phyloP scores from a whole-genome alignment of 2,888 invertebrate species.

The Drosophila dives region DNA sequence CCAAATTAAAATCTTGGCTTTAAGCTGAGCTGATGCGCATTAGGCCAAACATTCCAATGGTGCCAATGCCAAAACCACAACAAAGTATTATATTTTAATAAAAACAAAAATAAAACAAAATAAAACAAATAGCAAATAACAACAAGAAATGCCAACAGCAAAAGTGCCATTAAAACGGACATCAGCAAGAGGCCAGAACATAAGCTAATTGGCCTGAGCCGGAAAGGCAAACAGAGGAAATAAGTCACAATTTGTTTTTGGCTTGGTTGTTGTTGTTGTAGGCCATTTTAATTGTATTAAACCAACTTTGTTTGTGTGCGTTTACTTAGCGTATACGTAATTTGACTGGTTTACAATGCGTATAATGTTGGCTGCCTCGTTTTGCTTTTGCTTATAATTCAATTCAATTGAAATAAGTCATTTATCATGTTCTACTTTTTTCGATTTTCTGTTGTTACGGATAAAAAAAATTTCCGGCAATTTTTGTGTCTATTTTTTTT shows the following conservation, averaged over 20 bases:
- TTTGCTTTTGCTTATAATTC: slow-evolving; percentile 73
- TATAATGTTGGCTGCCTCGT: slow-evolving; percentile 44
- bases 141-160: slow-evolving; percentile 12
- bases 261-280: slow-evolving; percentile 13
- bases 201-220: slow-evolving; percentile 58
- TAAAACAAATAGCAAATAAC: slow-evolving; percentile 19
- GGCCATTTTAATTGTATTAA: slow-evolving; percentile 47
- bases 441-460: slow-evolving; percentile 34
- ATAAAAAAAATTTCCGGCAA: slow-evolving; percentile 71
- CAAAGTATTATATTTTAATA: slow-evolving; percentile 24
- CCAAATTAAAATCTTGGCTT: slow-evolving; percentile 66
- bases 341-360: slow-evolving; percentile 33
- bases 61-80: slow-evolving; percentile 31
- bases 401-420: slow-evolving; percentile 71
- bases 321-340: slow-evolving; percentile 47
- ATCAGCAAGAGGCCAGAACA: slow-evolving; percentile 26
- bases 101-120: slow-evolving; percentile 14
- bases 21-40: slow-evolving; percentile 54
- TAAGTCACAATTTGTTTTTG: slow-evolving; percentile 31
- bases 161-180: slow-evolving; percentile 52
- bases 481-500: slow-evolving; percentile 33
- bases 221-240: slow-evolving; percentile 18
- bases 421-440: slow-evolving; percentile 70
- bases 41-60: slow-evolving; percentile 26
- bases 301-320: slow-evolving; percentile 7